Percentiles rank a stretch among this genome's conserved stretches.
Conservation (phyloP, 2,797 vertebrate species). For the Gymnoscopelus braueri region DNA sequence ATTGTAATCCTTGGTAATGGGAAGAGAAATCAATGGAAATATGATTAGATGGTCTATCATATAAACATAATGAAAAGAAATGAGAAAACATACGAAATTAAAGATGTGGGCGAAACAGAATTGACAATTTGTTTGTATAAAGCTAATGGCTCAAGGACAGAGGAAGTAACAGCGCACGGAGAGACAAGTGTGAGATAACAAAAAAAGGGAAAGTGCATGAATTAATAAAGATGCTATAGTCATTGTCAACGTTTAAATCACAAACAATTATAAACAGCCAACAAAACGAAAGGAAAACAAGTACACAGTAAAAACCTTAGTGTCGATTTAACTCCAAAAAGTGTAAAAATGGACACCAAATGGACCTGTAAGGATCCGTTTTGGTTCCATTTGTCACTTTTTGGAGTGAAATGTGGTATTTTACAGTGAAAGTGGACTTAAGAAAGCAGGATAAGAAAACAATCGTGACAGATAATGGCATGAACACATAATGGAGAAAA, state of each 20-base stretch:
- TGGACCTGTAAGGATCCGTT: too few relatives aligned
- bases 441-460: slow-evolving; percentile 17
- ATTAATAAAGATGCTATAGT: slow-evolving; percentile 43
- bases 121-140: slow-evolving; percentile 57
- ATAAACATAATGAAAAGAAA: slow-evolving; percentile 66
- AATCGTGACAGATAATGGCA: slow-evolving; percentile 63
- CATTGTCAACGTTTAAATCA: slow-evolving; percentile 29
- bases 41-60: slow-evolving; percentile 61
- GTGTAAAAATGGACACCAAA: too few relatives aligned
- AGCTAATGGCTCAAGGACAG: slow-evolving; percentile 61
- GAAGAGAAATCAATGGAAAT: slow-evolving; percentile 58
- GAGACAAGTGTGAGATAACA: slow-evolving; percentile 42
- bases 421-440: too few relatives aligned
- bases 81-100: slow-evolving; percentile 56
- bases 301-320: too few relatives aligned
- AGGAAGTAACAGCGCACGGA: slow-evolving; percentile 44
- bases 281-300: neutral
- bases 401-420: too few relatives aligned
- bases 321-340: too few relatives aligned
- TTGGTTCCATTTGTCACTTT: too few relatives aligned
- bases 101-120: slow-evolving; percentile 55
- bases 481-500: too few relatives aligned
- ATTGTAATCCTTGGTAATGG: slow-evolving; percentile 66
- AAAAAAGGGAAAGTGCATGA: slow-evolving; percentile 43
- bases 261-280: neutral